phyloP scores from a whole-genome alignment of 2,113 vertebrate species.

The Triplophysa tibetana region DNA sequence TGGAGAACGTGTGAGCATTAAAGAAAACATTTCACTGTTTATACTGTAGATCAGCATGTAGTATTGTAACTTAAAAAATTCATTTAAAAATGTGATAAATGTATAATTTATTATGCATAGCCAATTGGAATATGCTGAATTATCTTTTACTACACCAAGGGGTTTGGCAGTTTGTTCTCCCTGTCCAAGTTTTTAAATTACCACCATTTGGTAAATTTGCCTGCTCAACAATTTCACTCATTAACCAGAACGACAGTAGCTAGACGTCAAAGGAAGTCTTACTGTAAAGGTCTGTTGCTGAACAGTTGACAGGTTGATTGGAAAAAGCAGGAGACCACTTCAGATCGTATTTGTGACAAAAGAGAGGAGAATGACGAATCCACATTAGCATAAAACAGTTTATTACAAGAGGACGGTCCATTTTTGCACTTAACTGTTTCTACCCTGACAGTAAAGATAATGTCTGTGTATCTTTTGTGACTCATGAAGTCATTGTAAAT shows the following conservation, averaged over 20 bases:
- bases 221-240: neutral
- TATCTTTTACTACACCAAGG: too few species aligned
- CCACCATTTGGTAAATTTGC: neutral
- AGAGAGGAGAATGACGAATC: neutral
- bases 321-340: neutral
- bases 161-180: neutral
- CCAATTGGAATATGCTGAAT: too few species aligned
- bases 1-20: conserved; percentile 65
- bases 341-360: neutral
- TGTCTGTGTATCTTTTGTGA: conserved; percentile 7
- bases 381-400: too few species aligned
- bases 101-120: too few species aligned
- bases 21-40: neutral
- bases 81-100: too few species aligned
- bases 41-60: neutral
- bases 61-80: too few species aligned
- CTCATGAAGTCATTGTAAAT: neutral
- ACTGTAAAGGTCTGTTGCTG: neutral
- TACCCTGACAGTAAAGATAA: neutral
- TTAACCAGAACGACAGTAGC: neutral
- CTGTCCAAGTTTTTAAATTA: neutral
- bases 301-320: conserved; percentile 1
- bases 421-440: conserved; percentile 14
- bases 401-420: neutral
- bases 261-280: neutral